Evolutionary conservation across 1,140 invertebrate genomes (phyloP), one percentile per base, ranked within the genome.

Genomic region (Platorchestia sp.): DNA sequence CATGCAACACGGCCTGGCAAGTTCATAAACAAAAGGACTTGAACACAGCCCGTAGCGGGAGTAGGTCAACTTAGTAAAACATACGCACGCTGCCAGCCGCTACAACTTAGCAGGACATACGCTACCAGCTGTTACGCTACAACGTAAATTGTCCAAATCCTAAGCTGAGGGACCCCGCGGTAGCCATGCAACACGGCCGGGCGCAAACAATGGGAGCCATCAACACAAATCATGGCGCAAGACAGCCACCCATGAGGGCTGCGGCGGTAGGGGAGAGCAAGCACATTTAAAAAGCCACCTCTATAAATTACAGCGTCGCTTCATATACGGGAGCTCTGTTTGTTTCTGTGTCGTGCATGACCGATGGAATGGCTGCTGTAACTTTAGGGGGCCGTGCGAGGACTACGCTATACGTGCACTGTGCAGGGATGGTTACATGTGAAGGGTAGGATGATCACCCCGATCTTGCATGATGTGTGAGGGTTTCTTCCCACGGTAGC

Each of bases 281-380:
- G 59, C 59, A 75, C n/a, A 75, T 75, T 75, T 75, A 75, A 75
- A 75, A 75, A 75, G 59, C 59, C 59, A 1, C 27, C 14, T 75
- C 59, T 75, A 75, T 75, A 75, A 75, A 75, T 75, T 75, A 75
- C 59, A 36, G 36, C 59, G 59, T 75, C 59, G 59, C 59, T 75
- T 75, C 59, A 75, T 75, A 75, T 75, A 75, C 59, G 59, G 59
- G 59, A 75, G 59, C 59, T 75, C 59, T 75, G 59, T 75, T 75
- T 75, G 59, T 75, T 75, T 75, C 59, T 75, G 59, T 27, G 59
- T 10, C 59, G 59, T 75, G 59, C 59, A 75, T 75, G 59, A 75
- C 59, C 59, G 59, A 75, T 75, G 59, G 59, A 10, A 36, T 10
- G 36, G 27, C 59, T 75, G 59, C 59, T 75, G 59, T 75, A 36